A percentile compares a stretch with the other conserved stretches of the same genome.
Conservation (phyloP, 2,113 vertebrate genomes). For the Tyto alba region DNA sequence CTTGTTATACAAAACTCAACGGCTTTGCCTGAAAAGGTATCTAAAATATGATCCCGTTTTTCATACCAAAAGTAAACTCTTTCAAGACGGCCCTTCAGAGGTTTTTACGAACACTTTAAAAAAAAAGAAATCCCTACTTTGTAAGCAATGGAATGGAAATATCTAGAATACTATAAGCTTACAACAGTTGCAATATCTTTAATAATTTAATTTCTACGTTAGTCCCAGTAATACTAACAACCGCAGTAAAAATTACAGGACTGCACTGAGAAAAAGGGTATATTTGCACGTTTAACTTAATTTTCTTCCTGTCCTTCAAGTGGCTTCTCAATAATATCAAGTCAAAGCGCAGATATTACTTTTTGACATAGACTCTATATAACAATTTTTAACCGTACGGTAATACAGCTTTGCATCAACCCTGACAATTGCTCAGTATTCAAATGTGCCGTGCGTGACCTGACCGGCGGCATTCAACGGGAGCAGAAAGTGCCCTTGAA, state of each 20-base stretch:
- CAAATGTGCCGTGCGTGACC: neutral
- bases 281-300: neutral
- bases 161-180: neutral
- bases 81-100: neutral
- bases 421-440: neutral
- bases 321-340: neutral
- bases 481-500: conserved; percentile 66
- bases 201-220: neutral
- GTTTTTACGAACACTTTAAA: neutral
- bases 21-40: neutral
- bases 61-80: neutral
- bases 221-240: neutral
- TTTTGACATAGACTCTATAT: neutral
- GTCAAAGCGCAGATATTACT: neutral
- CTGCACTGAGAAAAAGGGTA: neutral
- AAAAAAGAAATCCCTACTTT: neutral
- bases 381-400: neutral
- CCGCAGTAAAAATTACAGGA: neutral
- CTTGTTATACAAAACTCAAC: neutral
- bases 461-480: conserved; percentile 15
- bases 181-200: neutral
- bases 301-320: conserved; percentile 7
- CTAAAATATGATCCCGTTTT: neutral
- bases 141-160: neutral
- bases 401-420: neutral